Evolutionary conservation across 1,140 invertebrate species (phyloP), one percentile per base, ranked within the genome.

Genomic region (Pseudomyrmex cubaensis): DNA sequence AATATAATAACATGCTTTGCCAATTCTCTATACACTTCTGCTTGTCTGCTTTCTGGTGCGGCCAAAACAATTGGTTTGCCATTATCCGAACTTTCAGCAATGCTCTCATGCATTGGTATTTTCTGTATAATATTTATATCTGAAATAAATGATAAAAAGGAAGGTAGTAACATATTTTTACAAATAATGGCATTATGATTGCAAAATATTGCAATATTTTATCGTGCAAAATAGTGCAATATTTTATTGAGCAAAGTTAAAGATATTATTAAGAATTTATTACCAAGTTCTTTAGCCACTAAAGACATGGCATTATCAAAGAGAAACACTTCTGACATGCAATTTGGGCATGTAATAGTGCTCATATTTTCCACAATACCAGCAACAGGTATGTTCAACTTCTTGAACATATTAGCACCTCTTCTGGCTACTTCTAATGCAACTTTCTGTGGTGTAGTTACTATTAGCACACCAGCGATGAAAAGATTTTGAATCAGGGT

Each of bases 321-420:
- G 54, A 97, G 91, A 59, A 94, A 93, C 70, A 97, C 95, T 66
- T 95, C 93, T 9, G 95, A 93, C 48, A 94, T 95, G 91, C 98
- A 98, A 50, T 96, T 96, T 0, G 96, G 94, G 93, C 98, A 98
- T 61, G 95, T 95, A 4, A 97, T 95, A 80, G 95, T 95, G 0
- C 95, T 96, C 98, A 99, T 99, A 93, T 98, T 99, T 90, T 98
- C 96, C 1, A 98, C 96, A 75, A 98, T 93, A 15, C 98, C 98
- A 69, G 97, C 94, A 57, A 98, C 95, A 1, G 97, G 97, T 69
- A 98, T 95, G 72, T 96, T 95, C 3, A 98, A 92, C 91, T 97
- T 98, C 86, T 96, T 95, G 89, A 97, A 97, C 97, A 98, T 98
- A 84, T 96, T 95, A 2, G 96, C 96, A 52, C 97, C 97, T 91